Evolutionary conservation across 1,140 invertebrate genomes (phyloP), one percentile per base, ranked within the genome.

Genomic region (Drosophila guanche): DNA sequence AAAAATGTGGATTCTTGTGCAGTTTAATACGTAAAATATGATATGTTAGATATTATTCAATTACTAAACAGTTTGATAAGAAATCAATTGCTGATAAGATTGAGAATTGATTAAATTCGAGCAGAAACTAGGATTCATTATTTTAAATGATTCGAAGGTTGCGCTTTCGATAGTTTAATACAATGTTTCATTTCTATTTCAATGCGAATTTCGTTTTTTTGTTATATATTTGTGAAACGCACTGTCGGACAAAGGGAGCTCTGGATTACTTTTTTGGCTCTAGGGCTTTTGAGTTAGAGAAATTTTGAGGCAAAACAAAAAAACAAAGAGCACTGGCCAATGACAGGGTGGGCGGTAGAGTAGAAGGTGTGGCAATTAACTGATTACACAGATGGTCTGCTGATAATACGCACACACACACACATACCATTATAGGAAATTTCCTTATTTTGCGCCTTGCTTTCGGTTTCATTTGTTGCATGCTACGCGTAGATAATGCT

Each of bases 351-450:
- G 20, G 45, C 29, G n/a, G 29, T 33, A 46, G 20, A 6, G 23
- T 23, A 25, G 16, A 20, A 1, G 29, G 25, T 20, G 12, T 23
- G 37, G 46, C 37, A 55, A 48, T 51, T 51, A 29, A 20, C 8
- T 37, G 33, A 37, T 27, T 41, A 25, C 45, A 37, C 51, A 77
- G 52, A 67, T 48, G 66, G 58, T 55, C 58, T 43, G 41, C 58
- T 43, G 41, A 57, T 72, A 52, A 55, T 47, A 74, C 70, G 59
- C 70, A 37, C 33, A 33, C 8, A 33, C 25, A 71, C 33, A 8
- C 29, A 33, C 29, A 37, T 10, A 84, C 81, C 61, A 86, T 79
- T 75, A 55, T 76, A 51, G 41, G 40, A 41, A 40, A 58, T 72
- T 63, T 61, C 29, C 50, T 58, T 37, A 41, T 71, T 55, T 23